A percentile compares a stretch with the other conserved stretches of the same genome.
phyloP scores from a whole-genome alignment of 2,888 invertebrate species.

The Drosophila recens region DNA sequence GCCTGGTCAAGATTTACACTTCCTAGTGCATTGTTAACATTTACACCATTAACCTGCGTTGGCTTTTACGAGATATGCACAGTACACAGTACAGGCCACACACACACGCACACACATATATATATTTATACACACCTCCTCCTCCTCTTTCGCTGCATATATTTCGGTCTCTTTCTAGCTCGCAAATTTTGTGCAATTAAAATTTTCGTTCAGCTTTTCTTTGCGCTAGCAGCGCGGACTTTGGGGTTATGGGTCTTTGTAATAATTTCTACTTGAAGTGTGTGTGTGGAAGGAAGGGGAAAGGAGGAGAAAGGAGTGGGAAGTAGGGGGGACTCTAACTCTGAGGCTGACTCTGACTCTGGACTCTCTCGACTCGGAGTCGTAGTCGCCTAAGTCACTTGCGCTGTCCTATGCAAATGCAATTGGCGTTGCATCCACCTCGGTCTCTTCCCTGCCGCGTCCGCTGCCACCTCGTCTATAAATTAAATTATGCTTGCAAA shows the following conservation, averaged over 20 bases:
- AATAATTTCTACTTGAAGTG: constrained; percentile 73
- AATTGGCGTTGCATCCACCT: constrained; percentile 43
- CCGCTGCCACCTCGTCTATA: constrained; percentile 73
- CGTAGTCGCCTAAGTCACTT: constrained; percentile 71
- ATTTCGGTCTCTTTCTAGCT: constrained; percentile 15
- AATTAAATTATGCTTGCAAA: constrained; percentile 85
- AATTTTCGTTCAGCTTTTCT: constrained; percentile 78
- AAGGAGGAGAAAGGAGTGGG: constrained; percentile 1
- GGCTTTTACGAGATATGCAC: constrained; percentile 66
- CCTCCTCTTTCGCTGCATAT: not conserved
- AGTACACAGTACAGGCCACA: constrained; percentile 33
- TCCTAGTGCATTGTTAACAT: constrained; percentile 81
- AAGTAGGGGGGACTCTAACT: constrained; percentile 13
- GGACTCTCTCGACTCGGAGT: constrained; percentile 13
- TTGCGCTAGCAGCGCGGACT: constrained; percentile 48
- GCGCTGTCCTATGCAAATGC: constrained; percentile 81
- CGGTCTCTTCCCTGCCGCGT: not conserved
- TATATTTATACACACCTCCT: constrained; percentile 10
- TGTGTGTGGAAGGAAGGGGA: constrained; percentile 17
- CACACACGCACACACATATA: constrained; percentile 30
- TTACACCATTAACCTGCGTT: constrained; percentile 81
- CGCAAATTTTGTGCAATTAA: constrained; percentile 78
- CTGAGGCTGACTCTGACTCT: not conserved
- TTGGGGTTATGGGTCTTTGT: constrained; percentile 68
- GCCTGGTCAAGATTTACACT: constrained; percentile 75